Evolutionary conservation across 2,888 invertebrate genomes (phyloP), one percentile per base, ranked within the genome.

Genomic region (Heteromyza rotundicornis): DNA sequence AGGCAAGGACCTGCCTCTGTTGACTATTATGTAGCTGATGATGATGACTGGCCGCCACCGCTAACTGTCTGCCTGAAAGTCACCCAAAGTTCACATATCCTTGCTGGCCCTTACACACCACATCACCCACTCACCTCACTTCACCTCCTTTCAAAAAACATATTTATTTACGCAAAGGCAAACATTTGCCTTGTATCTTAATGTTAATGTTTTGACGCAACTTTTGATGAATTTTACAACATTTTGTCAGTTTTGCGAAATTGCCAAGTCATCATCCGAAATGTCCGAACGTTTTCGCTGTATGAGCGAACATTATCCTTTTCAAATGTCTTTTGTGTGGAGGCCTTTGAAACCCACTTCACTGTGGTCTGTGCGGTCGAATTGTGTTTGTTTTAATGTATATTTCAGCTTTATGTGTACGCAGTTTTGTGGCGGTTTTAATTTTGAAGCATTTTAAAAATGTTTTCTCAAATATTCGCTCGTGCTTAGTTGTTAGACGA

Each of bases 141-240:
- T 27, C 5, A 7, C 5, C 10, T 27, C 27, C 27, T 10, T 27
- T 27, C 14, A 47, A n/a, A 7, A 40, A 7, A 47, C 20, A 47
- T 47, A 47, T 47, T 47, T 47, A 47, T 14, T 19, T 47, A 20
- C 47, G 19, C 20, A 47, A 8, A 20, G 7, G 47, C 14, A 47
- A 17, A 47, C 20, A 47, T 47, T 17, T 47, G 20, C 47, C 5
- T n/a, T 47, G 47, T 47, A 14, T 47, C 19, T 47, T 47, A 47
- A 47, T 47, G 47, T 47, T 17, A n/a, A n/a, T 47, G 17, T 5
- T 27, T 5, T 10, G 27, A 17, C 14, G 19, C 8, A 17, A 47
- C 47, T 47, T 19, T 47, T 47, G 47, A 47, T 47, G 47, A 47
- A 47, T 47, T 47, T 47, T 47, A 47, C 47, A 47, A 47, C 47